These are phyloP conservation scores for Perodicticus potto DNA, from an alignment of 2,797 vertebrate genomes.

Conservation along the genomic window DNA sequence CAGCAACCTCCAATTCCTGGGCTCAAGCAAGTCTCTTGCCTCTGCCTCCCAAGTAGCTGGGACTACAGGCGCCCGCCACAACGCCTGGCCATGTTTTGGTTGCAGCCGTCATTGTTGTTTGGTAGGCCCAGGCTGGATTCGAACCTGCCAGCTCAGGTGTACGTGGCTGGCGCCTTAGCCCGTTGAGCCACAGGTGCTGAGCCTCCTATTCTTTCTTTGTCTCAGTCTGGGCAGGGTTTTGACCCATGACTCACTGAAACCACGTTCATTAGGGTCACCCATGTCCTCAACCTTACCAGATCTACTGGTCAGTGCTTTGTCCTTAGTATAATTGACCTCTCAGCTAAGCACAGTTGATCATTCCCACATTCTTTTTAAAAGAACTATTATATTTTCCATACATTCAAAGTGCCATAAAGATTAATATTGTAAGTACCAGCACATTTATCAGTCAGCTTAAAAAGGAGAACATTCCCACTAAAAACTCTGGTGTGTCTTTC, in stretches of 20 bases:
- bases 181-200: too few species aligned
- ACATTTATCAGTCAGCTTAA: background rate
- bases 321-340: background rate
- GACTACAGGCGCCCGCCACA: too few species aligned
- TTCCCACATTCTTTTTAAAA: background rate
- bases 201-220: background rate
- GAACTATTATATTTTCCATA: background rate
- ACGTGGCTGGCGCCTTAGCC: too few species aligned
- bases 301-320: background rate
- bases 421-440: background rate
- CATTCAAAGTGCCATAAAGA: background rate
- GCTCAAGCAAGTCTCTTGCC: too few species aligned
- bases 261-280: background rate
- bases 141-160: too few species aligned
- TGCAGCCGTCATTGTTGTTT: too few species aligned
- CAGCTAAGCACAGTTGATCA: background rate
- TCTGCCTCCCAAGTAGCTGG: too few species aligned
- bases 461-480: background rate
- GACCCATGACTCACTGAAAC: background rate
- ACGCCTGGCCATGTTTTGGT: too few species aligned
- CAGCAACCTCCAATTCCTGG: too few species aligned
- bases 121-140: too few species aligned
- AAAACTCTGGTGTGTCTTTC: background rate
- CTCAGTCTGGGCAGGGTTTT: background rate
- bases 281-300: background rate